Evolutionary conservation across 2,797 vertebrate species (phyloP), one percentile per base, ranked within the genome.

Genomic region (Hydrolagus colliei): DNA sequence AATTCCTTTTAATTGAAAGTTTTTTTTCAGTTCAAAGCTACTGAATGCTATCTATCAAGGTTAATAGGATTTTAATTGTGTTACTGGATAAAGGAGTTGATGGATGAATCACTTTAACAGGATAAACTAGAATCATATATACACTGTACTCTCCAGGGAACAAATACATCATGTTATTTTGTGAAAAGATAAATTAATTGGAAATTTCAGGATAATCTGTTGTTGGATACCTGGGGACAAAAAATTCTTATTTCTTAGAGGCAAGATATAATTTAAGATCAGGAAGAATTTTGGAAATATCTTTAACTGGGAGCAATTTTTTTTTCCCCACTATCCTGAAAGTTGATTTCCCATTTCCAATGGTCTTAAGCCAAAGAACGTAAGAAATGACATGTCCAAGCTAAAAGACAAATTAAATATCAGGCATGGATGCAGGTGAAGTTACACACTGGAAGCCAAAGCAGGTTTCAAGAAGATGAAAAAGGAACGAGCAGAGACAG

Each of bases 21-120:
- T 68, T 68, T 52, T 52, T 71, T 41, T 84, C 79, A 52, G 79
- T 84, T 84, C 35, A 84, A 84, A 84, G 62, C 79, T 35, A 68
- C 79, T 84, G 65, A 84, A 67, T 68, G 52, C 65, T 52, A 84
- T 71, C 65, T 71, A 84, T 84, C 79, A 84, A 80, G 65, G 79
- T 41, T 84, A 84, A 84, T 84, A 71, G 79, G 79, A 52, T 71
- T 71, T 84, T 84, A 84, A 84, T 84, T 84, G 79, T 84, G 65
- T 84, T 71, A 71, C 63, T n/a, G 32, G 65, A 84, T 71, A 68
- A 65, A 35, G 18, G 32, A 68, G 63, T 71, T 84, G 79, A 84
- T 84, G 79, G 79, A 84, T 84, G 79, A 65, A 80, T 80, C 78
- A 80, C 5, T 80, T 63, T 65, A 13, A 65, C 63, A 41, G 65